These are phyloP conservation scores for Rutpela maculata DNA, from an alignment of 2,888 invertebrate species.

Conservation along the genomic window DNA sequence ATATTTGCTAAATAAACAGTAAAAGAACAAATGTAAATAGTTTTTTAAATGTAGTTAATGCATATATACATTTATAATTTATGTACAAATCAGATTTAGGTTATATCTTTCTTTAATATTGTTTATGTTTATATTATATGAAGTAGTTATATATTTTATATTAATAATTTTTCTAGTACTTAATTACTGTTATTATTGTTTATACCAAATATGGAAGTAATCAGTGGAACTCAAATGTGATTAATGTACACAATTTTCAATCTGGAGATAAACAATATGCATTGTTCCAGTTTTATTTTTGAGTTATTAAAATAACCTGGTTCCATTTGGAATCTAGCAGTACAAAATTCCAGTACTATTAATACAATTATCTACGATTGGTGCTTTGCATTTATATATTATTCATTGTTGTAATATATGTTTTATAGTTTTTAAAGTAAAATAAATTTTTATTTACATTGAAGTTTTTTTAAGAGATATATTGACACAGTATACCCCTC, in stretches of 20 bases:
- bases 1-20: not conserved
- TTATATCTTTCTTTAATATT: not conserved
- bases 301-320: not conserved
- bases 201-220: not conserved
- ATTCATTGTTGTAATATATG: not conserved
- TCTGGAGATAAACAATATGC: not conserved
- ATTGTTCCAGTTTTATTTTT: not conserved
- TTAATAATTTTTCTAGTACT: not conserved
- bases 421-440: conserved; percentile 1
- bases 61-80: not conserved
- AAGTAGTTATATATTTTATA: not conserved
- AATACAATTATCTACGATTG: not conserved
- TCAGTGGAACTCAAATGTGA: not conserved
- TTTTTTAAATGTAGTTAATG: not conserved
- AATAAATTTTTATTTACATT: not conserved
- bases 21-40: not conserved
- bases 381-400: not conserved
- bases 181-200: not conserved
- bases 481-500: too few relatives aligned
- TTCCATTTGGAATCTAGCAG: not conserved
- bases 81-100: conserved; percentile 1
- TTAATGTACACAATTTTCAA: not conserved
- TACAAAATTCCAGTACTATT: not conserved
- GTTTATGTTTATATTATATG: not conserved
- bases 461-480: too few relatives aligned